phyloP scores from a whole-genome alignment of 1,140 invertebrate species.

The Pseudomyrmex sp. region DNA sequence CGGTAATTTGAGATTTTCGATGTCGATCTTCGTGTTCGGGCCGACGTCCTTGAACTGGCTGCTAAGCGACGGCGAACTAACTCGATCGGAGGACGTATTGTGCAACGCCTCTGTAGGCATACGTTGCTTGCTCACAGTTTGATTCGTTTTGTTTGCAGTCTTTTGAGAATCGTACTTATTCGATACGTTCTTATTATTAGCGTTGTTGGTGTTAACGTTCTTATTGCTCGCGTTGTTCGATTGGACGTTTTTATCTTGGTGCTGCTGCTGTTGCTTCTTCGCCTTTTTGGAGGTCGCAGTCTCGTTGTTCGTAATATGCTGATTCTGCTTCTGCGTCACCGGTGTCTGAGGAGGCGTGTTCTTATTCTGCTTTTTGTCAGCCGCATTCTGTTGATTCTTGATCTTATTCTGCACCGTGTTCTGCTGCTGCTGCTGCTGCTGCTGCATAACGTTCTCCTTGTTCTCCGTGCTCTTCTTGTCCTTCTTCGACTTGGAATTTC shows the following conservation, averaged over 20 bases:
- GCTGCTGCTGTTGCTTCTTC: conserved; percentile 67
- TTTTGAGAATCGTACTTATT: conserved; percentile 67
- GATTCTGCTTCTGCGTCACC: conserved; percentile 69
- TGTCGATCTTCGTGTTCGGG: conserved; percentile 79
- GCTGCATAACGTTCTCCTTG: conserved; percentile 79
- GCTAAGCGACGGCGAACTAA: conserved; percentile 70
- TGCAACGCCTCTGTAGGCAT: conserved; percentile 44
- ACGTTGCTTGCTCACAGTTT: conserved; percentile 66
- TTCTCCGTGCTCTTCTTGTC: conserved; percentile 82
- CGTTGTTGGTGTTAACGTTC: conserved; percentile 43
- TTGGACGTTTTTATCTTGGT: conserved; percentile 72
- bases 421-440: conserved; percentile 69
- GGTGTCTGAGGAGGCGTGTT: conserved; percentile 66
- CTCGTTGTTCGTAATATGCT: conserved; percentile 64
- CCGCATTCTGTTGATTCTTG: conserved; percentile 71
- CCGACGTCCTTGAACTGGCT: conserved; percentile 79
- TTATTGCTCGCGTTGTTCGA: conserved; percentile 73
- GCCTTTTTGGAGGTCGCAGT: conserved; percentile 67
- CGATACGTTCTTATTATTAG: conserved; percentile 58
- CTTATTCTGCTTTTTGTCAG: conserved; percentile 76
- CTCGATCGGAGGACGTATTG: conserved; percentile 63
- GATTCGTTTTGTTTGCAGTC: conserved; percentile 51
- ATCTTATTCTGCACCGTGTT: conserved; percentile 58
- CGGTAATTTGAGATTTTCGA: conserved; percentile 91
- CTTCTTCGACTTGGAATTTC: conserved; percentile 79